A percentile compares a stretch with the other conserved stretches of the same genome.
Evolutionary conservation across 2,113 vertebrate species (phyloP).

Genomic region (Trogon melanurus): DNA sequence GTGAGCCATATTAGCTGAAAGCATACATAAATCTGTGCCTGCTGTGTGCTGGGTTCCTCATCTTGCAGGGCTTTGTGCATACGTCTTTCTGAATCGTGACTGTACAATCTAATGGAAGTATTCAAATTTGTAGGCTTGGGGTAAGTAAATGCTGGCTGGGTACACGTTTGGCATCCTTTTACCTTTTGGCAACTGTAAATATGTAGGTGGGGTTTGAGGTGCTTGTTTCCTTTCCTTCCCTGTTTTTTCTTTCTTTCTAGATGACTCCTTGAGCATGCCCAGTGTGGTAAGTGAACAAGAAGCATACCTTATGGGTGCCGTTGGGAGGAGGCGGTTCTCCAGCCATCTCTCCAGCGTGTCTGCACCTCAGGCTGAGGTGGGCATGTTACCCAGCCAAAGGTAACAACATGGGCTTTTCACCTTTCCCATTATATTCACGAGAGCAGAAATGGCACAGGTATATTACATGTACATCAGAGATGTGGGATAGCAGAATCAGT

Average conservation of each 20-base stretch:
- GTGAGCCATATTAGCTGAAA: not conserved
- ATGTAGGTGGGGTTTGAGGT: not conserved
- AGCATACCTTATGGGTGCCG: slow-evolving; percentile 88
- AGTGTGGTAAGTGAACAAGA: slow-evolving; percentile 99
- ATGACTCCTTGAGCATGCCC: slow-evolving; percentile 96
- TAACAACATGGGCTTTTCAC: slow-evolving; percentile 71
- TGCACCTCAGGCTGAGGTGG: slow-evolving; percentile 85
- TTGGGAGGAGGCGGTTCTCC: slow-evolving; percentile 93
- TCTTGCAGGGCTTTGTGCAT: not conserved
- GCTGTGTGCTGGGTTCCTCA: not conserved
- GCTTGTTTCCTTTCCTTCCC: not conserved
- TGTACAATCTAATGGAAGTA: not conserved
- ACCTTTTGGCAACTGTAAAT: not conserved
- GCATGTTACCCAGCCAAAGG: slow-evolving; percentile 98
- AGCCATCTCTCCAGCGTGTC: slow-evolving; percentile 91
- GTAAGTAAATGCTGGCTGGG: not conserved
- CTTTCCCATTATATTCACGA: not conserved
- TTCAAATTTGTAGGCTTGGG: not conserved
- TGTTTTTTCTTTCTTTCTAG: slow-evolving; percentile 67
- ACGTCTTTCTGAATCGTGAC: not conserved
- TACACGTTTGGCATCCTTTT: not conserved
- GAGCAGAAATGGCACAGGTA: slow-evolving; percentile 8
- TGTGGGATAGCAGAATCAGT: not conserved
- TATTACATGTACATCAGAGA: not conserved
- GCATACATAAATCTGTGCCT: not conserved